Evolutionary conservation across 2,113 vertebrate genomes (phyloP).

Genomic region (Fulmarus glacialis): DNA sequence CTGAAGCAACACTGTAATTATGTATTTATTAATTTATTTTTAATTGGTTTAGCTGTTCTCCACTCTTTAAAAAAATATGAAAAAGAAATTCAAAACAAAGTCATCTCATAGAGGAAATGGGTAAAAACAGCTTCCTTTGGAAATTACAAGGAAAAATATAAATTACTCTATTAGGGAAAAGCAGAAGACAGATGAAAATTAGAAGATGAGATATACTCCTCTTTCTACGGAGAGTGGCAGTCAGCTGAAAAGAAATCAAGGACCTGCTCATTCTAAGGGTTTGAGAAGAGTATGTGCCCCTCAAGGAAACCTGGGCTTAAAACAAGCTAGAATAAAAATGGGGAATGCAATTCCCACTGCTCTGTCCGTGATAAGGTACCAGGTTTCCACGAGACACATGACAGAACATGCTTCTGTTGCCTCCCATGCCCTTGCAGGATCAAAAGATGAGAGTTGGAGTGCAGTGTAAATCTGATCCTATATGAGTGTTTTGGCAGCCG

Average conservation of each 20-base stretch:
- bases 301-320: background rate
- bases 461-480: background rate
- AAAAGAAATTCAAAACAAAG: background rate
- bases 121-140: background rate
- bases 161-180: background rate
- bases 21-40: slow-evolving; percentile 36
- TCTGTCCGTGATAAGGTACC: background rate
- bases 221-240: background rate
- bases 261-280: background rate
- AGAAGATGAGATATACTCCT: background rate
- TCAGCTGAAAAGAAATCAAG: background rate
- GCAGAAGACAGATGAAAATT: background rate
- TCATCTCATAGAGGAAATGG: background rate
- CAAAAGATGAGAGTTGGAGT: background rate
- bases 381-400: background rate
- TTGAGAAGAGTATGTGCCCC: background rate
- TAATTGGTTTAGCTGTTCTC: background rate
- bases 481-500: background rate
- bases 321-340: background rate
- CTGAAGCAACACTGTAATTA: slow-evolving; percentile 28
- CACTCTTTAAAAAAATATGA: background rate
- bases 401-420: background rate
- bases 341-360: background rate
- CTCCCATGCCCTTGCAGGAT: background rate
- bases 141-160: background rate